A percentile compares a stretch with the other conserved stretches of the same genome.
These are phyloP conservation scores for Sycophaga agraensis DNA, from an alignment of 1,140 invertebrate species.

Conservation along the genomic window DNA sequence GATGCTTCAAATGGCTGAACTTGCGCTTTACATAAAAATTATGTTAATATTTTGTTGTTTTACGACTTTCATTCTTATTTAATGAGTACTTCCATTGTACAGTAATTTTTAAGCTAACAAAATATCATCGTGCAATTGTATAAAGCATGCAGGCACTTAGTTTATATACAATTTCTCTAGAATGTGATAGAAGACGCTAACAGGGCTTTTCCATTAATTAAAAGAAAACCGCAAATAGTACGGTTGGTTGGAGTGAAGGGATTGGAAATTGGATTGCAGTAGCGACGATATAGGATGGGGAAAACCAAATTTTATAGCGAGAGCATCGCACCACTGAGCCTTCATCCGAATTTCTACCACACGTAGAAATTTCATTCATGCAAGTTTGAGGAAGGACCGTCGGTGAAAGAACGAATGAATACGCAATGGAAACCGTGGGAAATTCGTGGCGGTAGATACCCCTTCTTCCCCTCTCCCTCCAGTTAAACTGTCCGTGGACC, in stretches of 20 bases:
- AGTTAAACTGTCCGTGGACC: background rate
- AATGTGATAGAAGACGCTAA: too few relatives aligned
- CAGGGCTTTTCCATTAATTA: too few relatives aligned
- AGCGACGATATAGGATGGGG: too few relatives aligned
- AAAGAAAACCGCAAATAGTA: background rate
- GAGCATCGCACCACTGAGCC: background rate
- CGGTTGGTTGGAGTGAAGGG: background rate
- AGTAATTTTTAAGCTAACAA: too few relatives aligned
- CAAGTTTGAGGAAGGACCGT: background rate
- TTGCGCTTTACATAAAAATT: too few relatives aligned
- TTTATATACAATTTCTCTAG: too few relatives aligned
- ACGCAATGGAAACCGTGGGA: constrained; percentile 39
- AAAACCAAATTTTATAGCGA: constrained; percentile 4
- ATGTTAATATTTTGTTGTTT: too few relatives aligned
- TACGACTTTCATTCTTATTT: too few relatives aligned
- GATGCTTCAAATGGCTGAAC: too few relatives aligned
- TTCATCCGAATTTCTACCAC: constrained; percentile 1
- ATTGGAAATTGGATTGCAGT: background rate
- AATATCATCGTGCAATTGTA: too few relatives aligned
- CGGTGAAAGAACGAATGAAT: constrained; percentile 34
- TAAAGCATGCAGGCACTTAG: too few relatives aligned
- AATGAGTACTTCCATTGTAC: too few relatives aligned
- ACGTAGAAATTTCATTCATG: background rate
- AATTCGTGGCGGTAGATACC: constrained; percentile 28
- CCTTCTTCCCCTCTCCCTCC: background rate